These are phyloP conservation scores for Lithobates sylvaticus DNA, from an alignment of 2,797 vertebrate species.

Conservation along the genomic window DNA sequence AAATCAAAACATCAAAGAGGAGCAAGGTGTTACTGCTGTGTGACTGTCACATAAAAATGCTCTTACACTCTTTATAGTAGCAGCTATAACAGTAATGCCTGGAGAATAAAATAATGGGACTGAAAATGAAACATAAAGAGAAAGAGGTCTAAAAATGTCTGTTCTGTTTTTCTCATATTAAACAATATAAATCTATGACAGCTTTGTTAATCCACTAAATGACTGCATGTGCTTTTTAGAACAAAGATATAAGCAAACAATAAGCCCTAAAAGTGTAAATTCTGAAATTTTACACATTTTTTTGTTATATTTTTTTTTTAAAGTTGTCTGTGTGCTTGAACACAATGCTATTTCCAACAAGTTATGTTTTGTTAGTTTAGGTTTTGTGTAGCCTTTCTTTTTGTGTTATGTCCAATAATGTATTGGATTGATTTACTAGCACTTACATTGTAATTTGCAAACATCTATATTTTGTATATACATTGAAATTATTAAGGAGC, in stretches of 20 bases:
- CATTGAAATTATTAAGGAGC: no score
- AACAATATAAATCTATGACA: conserved; percentile 24
- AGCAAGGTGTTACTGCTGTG: conserved; percentile 62
- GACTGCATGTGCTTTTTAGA: conserved; percentile 6
- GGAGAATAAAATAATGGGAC: conserved; percentile 60
- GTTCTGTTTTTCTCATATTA: conserved; percentile 64
- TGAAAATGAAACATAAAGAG: conserved; percentile 52
- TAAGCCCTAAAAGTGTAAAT: not conserved
- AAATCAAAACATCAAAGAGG: conserved; percentile 70
- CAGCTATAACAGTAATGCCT: conserved; percentile 56
- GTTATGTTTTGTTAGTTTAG: not conserved
- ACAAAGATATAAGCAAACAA: not conserved
- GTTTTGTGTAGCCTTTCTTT: not conserved
- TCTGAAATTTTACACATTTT: not conserved
- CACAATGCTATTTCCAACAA: conserved; percentile 49
- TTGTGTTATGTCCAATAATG: not conserved
- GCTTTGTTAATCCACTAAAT: conserved; percentile 16
- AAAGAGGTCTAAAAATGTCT: conserved; percentile 64
- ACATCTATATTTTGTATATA: no score
- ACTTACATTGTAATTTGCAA: no score
- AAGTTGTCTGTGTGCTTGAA: not conserved
- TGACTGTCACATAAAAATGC: conserved; percentile 66
- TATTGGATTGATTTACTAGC: not conserved
- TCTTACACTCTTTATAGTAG: conserved; percentile 64
- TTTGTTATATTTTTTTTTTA: not conserved